phyloP scores from a whole-genome alignment of 2,113 vertebrate genomes.

The Monarcha castaneiventris region DNA sequence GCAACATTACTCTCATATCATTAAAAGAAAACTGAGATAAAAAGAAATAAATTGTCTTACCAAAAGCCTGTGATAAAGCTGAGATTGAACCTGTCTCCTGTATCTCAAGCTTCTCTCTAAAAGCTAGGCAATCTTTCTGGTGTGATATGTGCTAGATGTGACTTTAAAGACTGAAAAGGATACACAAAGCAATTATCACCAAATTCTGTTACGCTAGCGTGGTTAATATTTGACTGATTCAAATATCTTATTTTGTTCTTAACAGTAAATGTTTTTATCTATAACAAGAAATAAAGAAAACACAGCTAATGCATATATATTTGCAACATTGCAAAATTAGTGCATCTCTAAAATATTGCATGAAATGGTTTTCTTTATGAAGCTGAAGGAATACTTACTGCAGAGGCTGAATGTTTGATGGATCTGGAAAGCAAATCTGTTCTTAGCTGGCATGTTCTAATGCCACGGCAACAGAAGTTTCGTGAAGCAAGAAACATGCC shows the following conservation, averaged over 20 bases:
- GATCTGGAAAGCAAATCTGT: conserved; percentile 55
- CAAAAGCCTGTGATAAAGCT: background rate
- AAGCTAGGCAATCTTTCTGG: background rate
- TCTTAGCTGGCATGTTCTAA: conserved; percentile 51
- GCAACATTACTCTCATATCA: background rate
- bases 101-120: background rate
- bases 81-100: background rate
- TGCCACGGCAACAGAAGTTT: conserved; percentile 49
- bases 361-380: background rate
- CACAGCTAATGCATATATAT: background rate
- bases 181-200: background rate
- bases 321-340: background rate
- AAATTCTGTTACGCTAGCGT: background rate
- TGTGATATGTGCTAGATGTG: background rate
- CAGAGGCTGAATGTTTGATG: conserved; percentile 51
- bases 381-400: conserved; percentile 70
- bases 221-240: background rate
- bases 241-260: background rate
- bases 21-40: background rate
- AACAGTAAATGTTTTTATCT: background rate
- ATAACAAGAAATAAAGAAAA: background rate
- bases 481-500: conserved; percentile 71
- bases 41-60: background rate
- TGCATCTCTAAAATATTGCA: background rate
- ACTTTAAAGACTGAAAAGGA: background rate